Conservation (phyloP, 1,140 invertebrate genomes). For the Mactra quadrangularis region DNA sequence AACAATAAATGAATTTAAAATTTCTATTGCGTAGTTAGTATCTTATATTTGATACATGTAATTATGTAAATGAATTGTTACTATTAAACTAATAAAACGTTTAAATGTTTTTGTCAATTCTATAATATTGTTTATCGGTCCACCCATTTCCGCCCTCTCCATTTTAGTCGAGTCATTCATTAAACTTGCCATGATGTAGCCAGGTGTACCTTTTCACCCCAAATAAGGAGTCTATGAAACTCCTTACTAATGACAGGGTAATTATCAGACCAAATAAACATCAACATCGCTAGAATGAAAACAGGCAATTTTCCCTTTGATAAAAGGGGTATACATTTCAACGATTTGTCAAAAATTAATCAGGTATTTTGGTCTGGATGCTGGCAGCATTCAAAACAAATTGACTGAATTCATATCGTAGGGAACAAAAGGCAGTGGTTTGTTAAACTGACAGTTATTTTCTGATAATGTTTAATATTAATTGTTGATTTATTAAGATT, state of each 20-base stretch:
- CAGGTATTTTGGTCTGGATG: constrained; percentile 41
- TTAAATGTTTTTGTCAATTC: constrained; percentile 54
- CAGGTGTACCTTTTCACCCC: constrained; percentile 49
- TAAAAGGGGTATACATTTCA: constrained; percentile 50
- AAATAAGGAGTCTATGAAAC: constrained; percentile 10
- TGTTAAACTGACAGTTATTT: too few relatives aligned
- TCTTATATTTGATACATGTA: constrained; percentile 20
- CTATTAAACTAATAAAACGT: constrained; percentile 38
- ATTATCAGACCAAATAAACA: constrained; percentile 44
- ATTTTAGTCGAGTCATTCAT: constrained; percentile 31
- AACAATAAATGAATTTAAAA: too few relatives aligned
- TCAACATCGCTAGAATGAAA: not conserved
- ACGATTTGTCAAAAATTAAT: constrained; percentile 49
- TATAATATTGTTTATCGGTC: constrained; percentile 46
- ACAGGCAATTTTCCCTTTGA: constrained; percentile 47
- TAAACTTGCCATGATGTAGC: constrained; percentile 20
- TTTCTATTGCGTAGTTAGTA: not conserved
- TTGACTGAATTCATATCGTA: not conserved
- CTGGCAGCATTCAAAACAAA: constrained; percentile 16
- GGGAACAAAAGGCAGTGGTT: too few relatives aligned
- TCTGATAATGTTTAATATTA: too few relatives aligned
- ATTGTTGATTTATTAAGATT: too few relatives aligned
- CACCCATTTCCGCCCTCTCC: constrained; percentile 55
- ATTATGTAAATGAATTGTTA: constrained; percentile 56
- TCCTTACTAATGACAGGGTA: constrained; percentile 26